Evolutionary conservation across 1,140 invertebrate species (phyloP), one percentile per base, ranked within the genome.

Genomic region (Apolygus lucorum): DNA sequence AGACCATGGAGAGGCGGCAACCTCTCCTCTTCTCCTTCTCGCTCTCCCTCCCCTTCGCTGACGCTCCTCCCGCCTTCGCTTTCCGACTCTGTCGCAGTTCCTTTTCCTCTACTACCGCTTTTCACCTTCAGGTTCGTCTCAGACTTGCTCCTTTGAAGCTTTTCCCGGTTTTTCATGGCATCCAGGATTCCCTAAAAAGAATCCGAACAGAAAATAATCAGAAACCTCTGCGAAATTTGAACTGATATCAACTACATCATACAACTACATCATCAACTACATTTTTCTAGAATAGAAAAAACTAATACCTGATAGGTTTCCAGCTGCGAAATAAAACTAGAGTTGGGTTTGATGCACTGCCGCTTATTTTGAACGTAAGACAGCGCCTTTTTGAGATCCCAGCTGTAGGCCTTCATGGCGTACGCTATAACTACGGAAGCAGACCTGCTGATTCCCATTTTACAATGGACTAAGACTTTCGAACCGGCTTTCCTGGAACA

Each of bases 371-470:
- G 95, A 0, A 98, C 95, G 81, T 92, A 91, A 67, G 91, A 86
- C 73, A 94, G 83, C 0, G 96, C 95, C 74, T 92, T 87, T 25
- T 91, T 86, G 73, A 98, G 89, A 74, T 92, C 88, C 93, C 92
- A 96, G 76, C 93, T 91, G 78, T 94, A 93, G 8, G 95, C 94
- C 79, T 98, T 98, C 96, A 98, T 98, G 2, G 92, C 90, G 79
- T 96, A 98, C 0, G 96, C 95, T 73, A 98, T 96, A 4, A 99
- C 96, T 14, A 98, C 96, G 0, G 95, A 97, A 1, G 96, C 96
- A 1, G 96, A 99, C 63, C 95, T 83, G 78, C 95, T 97, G n/a
- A 99, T 91, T 2, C 96, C 96, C 95, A 98, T 98, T 81, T 98
- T 98, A 80, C 96, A 99, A 78, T 99, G 96, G 28, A 98, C 96